Evolutionary conservation across 2,888 invertebrate species (phyloP).

Genomic region (Chymomyza procnemis): DNA sequence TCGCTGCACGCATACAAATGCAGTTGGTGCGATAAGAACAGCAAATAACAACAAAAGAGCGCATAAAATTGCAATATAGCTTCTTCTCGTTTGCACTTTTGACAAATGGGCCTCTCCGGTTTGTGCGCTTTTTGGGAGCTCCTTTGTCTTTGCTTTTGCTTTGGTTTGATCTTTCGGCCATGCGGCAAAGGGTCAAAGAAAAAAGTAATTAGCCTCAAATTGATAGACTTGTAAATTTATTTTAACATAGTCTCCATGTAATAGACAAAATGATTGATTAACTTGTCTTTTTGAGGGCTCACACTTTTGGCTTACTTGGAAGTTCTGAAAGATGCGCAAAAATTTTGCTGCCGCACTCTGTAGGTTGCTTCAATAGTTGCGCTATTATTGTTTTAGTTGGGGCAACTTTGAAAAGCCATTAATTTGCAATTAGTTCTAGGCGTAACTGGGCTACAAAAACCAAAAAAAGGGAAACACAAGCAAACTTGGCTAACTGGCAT

Average conservation of each 20-base stretch:
- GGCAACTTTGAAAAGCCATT: constrained; percentile 51
- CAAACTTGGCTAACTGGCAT: neutral
- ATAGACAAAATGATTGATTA: constrained; percentile 69
- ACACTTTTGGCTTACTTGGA: neutral
- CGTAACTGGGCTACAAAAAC: constrained; percentile 18
- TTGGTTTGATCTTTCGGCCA: neutral
- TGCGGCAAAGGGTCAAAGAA: neutral
- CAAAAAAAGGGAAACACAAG: too few relatives aligned
- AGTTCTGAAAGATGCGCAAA: constrained; percentile 51
- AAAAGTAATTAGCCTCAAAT: neutral
- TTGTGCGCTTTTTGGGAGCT: constrained; percentile 37
- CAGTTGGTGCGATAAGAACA: constrained; percentile 18
- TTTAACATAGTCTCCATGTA: constrained; percentile 49
- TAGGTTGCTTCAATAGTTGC: constrained; percentile 6
- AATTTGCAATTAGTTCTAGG: constrained; percentile 68
- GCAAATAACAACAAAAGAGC: constrained; percentile 3
- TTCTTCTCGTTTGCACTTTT: constrained; percentile 14
- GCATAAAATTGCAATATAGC: constrained; percentile 20
- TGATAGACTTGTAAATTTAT: constrained; percentile 1
- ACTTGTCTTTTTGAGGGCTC: constrained; percentile 28
- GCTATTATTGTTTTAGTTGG: constrained; percentile 17
- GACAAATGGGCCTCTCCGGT: constrained; percentile 54
- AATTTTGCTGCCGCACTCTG: constrained; percentile 45
- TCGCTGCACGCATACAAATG: constrained; percentile 22
- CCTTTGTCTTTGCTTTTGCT: constrained; percentile 3